These are phyloP conservation scores for Meta bourneti DNA, from an alignment of 2,888 invertebrate genomes.

Conservation along the genomic window DNA sequence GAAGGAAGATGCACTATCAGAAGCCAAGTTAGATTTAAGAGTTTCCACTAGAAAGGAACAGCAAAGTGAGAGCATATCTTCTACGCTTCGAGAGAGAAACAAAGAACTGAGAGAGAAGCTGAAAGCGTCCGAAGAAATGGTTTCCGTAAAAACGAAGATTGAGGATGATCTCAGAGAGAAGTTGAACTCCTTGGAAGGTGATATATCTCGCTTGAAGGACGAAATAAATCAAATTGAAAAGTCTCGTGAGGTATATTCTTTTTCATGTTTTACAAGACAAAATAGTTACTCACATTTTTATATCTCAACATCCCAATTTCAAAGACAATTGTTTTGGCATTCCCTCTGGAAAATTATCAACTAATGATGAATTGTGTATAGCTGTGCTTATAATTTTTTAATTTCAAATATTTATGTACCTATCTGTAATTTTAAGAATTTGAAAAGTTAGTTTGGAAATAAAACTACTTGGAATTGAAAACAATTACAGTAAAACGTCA, in stretches of 20 bases:
- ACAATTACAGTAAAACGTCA: no score
- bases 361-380: background rate
- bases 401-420: background rate
- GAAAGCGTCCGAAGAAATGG: conserved; percentile 40
- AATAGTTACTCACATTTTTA: background rate
- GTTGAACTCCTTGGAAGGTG: conserved; percentile 74
- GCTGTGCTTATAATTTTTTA: background rate
- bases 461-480: no score
- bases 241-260: conserved; percentile 51
- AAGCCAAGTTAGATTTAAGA: conserved; percentile 85
- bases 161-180: conserved; percentile 50
- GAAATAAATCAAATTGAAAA: conserved; percentile 73
- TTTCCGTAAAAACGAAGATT: conserved; percentile 30
- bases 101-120: conserved; percentile 68
- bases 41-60: conserved; percentile 85
- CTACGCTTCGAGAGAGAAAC: conserved; percentile 66
- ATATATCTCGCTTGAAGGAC: conserved; percentile 77
- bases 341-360: background rate
- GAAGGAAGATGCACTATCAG: conserved; percentile 85
- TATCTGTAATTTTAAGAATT: background rate
- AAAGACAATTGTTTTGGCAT: background rate
- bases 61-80: conserved; percentile 82
- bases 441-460: background rate
- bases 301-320: background rate
- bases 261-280: no score